Percentiles rank a stretch among this genome's conserved stretches.
Conservation (phyloP, 2,797 vertebrate species). For the Pipistrellus pipistrellus region DNA sequence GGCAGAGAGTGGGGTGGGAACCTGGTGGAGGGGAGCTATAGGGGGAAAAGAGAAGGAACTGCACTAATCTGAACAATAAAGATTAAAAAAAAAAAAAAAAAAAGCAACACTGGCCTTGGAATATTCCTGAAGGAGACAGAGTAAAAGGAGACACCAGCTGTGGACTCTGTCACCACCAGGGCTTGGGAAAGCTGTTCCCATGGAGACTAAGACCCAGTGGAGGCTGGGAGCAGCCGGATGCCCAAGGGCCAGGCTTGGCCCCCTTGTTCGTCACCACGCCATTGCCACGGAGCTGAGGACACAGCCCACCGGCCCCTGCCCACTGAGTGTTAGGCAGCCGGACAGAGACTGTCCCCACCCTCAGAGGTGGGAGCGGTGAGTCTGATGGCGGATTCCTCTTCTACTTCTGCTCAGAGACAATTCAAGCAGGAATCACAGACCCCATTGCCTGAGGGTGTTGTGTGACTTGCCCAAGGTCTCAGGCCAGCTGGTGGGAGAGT, state of each 20-base stretch:
- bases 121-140: neutral
- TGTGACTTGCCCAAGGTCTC: conserved; percentile 1
- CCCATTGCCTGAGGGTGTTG: neutral
- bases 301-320: neutral
- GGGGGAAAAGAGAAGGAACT: no score
- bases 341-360: no score
- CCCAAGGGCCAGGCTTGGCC: neutral
- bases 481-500: neutral
- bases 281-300: neutral
- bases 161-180: neutral
- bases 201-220: neutral
- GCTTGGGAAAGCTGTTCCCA: conserved; percentile 18
- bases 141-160: neutral
- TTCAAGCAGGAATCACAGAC: neutral
- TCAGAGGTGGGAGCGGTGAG: no score
- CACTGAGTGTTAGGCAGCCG: no score
- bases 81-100: neutral
- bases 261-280: neutral
- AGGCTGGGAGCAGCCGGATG: neutral
- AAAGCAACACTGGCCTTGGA: neutral
- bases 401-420: neutral
- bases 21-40: no score
- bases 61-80: no score
- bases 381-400: neutral
- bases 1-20: no score